A percentile compares a stretch with the other conserved stretches of the same genome.
Evolutionary conservation across 2,888 invertebrate species (phyloP).

Genomic region (Pandemis corylana): DNA sequence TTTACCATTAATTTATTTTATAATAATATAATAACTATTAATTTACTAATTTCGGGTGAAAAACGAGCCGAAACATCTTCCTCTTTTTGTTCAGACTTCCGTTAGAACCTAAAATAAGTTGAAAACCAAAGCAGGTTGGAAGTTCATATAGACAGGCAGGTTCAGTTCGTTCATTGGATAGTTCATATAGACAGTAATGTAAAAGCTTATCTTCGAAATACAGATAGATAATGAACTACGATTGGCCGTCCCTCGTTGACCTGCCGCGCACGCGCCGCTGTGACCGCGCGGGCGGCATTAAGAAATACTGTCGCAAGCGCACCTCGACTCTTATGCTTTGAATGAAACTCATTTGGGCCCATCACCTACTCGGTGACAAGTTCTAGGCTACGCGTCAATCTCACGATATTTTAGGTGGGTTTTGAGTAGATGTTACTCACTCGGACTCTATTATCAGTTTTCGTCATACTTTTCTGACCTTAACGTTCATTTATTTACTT

Average conservation of each 20-base stretch:
- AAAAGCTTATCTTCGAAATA: constrained; percentile 4
- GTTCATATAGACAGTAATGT: background rate
- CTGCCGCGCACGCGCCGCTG: constrained; percentile 20
- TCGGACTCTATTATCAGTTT: constrained; percentile 33
- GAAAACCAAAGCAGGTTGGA: background rate
- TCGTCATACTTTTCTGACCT: constrained; percentile 41
- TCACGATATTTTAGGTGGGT: constrained; percentile 43
- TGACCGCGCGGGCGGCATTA: constrained; percentile 35
- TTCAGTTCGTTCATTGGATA: no score
- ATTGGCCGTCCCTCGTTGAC: constrained; percentile 8
- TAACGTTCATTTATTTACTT: constrained; percentile 39
- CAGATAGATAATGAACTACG: constrained; percentile 9
- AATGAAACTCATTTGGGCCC: constrained; percentile 67
- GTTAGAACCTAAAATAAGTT: background rate
- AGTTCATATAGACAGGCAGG: no score
- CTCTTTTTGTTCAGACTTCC: background rate
- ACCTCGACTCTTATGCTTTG: constrained; percentile 53
- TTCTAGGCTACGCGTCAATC: constrained; percentile 66
- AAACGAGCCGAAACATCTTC: no score
- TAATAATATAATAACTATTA: no score
- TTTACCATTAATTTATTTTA: no score
- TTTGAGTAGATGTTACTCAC: constrained; percentile 31
- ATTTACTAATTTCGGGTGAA: no score
- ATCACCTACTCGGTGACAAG: constrained; percentile 59
- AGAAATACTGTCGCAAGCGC: constrained; percentile 53